Percentiles rank a stretch among this genome's conserved stretches.
phyloP scores from a whole-genome alignment of 2,888 invertebrate species.

The Willowsia nigromaculata region DNA sequence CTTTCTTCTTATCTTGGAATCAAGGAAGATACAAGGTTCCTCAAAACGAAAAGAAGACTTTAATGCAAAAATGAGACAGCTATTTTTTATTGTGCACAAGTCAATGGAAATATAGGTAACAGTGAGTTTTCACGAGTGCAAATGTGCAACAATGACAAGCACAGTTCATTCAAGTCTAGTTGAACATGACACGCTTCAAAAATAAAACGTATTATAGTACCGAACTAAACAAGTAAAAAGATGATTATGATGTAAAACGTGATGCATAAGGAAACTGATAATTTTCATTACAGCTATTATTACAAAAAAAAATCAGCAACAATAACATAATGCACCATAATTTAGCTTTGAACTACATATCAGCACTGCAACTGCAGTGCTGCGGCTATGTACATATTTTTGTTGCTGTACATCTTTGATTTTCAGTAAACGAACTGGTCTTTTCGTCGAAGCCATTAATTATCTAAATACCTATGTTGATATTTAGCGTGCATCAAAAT shows the following conservation, averaged over 20 bases:
- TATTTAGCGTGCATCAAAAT: not conserved
- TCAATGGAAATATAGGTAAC: not conserved
- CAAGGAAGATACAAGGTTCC: not conserved
- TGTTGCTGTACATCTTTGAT: not conserved
- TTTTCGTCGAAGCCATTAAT: not conserved
- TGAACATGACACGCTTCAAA: slow-evolving; percentile 27
- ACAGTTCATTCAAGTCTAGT: slow-evolving; percentile 15
- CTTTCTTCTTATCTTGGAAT: not conserved
- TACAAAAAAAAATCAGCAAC: not conserved
- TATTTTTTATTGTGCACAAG: slow-evolving; percentile 10
- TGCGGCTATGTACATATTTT: not conserved
- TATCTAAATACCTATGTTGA: not conserved
- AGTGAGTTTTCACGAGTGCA: not conserved
- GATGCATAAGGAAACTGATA: slow-evolving; percentile 44
- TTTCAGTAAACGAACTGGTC: not conserved
- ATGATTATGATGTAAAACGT: slow-evolving; percentile 53
- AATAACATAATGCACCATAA: not conserved
- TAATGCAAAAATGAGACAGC: slow-evolving; percentile 28
- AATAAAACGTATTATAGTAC: slow-evolving; percentile 50
- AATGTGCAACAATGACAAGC: slow-evolving; percentile 17
- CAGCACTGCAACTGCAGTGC: not conserved
- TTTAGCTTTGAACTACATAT: not conserved
- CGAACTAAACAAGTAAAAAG: not conserved
- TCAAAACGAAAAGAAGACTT: not conserved
- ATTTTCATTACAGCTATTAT: slow-evolving; percentile 50